Evolutionary conservation across 1,140 invertebrate species (phyloP).

Genomic region (Drosophila subpulchrella): DNA sequence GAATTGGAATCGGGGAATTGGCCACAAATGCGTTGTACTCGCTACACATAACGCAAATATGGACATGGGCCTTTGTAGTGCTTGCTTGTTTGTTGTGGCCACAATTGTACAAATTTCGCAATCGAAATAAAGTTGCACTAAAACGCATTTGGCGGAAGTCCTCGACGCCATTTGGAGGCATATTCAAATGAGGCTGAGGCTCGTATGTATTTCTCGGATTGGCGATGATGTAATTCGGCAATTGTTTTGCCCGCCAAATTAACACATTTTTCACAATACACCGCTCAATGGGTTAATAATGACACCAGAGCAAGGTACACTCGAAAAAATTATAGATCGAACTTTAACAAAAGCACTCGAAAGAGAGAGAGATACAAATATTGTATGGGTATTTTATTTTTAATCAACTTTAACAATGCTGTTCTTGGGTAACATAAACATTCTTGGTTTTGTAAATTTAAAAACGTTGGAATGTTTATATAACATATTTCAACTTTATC

Average conservation of each 20-base stretch:
- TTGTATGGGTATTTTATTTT: not conserved
- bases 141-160: constrained; percentile 66
- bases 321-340: not conserved
- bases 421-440: too few species aligned
- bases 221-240: constrained; percentile 55
- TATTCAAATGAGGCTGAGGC: constrained; percentile 42
- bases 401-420: too few species aligned
- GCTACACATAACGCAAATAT: constrained; percentile 79
- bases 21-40: constrained; percentile 66
- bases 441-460: not conserved
- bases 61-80: constrained; percentile 56
- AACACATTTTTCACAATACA: constrained; percentile 55
- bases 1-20: constrained; percentile 73
- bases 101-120: constrained; percentile 72
- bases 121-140: constrained; percentile 78
- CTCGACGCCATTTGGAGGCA: constrained; percentile 10
- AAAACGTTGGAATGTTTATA: not conserved
- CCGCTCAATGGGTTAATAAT: constrained; percentile 67
- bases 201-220: constrained; percentile 15
- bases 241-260: constrained; percentile 58
- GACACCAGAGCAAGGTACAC: constrained; percentile 36
- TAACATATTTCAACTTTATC: not conserved
- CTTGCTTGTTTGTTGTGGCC: constrained; percentile 25
- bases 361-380: not conserved
- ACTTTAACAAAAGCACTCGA: not conserved